Evolutionary conservation across 2,797 vertebrate genomes (phyloP).

Genomic region (Podarcis lilfordi): DNA sequence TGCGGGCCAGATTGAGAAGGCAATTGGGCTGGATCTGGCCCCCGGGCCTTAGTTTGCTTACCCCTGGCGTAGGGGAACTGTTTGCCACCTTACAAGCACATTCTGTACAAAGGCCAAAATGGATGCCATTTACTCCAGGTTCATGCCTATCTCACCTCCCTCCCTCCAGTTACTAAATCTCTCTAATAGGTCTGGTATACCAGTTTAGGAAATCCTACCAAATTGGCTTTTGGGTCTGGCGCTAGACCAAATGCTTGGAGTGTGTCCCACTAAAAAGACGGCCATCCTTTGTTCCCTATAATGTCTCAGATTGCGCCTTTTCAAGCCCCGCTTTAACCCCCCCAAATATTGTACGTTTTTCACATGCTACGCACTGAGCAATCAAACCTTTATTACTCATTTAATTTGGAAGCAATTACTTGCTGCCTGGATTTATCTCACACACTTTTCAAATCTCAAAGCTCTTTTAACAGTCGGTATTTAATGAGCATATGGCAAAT

Average conservation of each 20-base stretch:
- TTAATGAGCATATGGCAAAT: slow-evolving; percentile 44
- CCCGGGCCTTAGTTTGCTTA: no score
- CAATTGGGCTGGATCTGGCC: no score
- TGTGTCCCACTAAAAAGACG: background rate
- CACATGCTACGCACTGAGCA: slow-evolving; percentile 24
- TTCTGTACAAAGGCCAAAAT: background rate
- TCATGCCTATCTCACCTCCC: background rate
- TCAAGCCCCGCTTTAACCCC: slow-evolving; percentile 17
- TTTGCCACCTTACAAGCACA: no score
- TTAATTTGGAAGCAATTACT: slow-evolving; percentile 58
- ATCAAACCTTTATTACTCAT: slow-evolving; percentile 51
- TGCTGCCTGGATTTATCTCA: slow-evolving; percentile 42
- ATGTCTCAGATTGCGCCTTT: slow-evolving; percentile 24
- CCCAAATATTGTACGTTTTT: slow-evolving; percentile 32
- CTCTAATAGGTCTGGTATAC: background rate
- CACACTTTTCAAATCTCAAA: slow-evolving; percentile 32
- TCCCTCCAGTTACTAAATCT: background rate
- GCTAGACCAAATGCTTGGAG: background rate
- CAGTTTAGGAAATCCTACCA: background rate
- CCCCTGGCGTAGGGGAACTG: no score
- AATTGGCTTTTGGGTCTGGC: background rate
- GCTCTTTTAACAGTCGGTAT: slow-evolving; percentile 34
- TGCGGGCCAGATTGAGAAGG: no score
- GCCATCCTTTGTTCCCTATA: background rate
- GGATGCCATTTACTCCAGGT: background rate